Base-by-base conservation (phyloP, 64 coral and sea anemone genomes). In the Montipora foliosa region DNA sequence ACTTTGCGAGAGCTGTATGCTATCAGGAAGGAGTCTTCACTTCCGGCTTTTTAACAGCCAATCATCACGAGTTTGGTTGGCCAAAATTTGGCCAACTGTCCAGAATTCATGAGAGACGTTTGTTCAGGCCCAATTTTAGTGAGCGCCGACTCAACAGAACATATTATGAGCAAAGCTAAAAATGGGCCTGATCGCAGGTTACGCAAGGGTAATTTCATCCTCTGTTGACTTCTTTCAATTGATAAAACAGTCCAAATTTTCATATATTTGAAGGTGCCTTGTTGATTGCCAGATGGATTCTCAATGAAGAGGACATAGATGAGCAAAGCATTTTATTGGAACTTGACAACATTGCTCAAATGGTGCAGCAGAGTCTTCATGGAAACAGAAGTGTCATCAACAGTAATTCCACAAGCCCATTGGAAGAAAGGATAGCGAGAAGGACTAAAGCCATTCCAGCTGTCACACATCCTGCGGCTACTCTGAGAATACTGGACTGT, bases 281-380 rank as follows among this genome's bases (percentile, higher is more conserved):
- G 71, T 83, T 97, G n/a, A 62, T 97, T 78, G 96, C 84, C 70
- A 91, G 94, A 74, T 97, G 96, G 96, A 92, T 97, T 74, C 76
- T 95, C 9, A 51, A 97, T 85, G 88, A 95, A 68, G 91, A 92
- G 46, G 62, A 88, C 29, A 87, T 89, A 59, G 74, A 95, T 59
- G 81, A 91, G 62, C 74, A 76, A n/a, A 37, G 61, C 44, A 78
- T 88, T 10, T 24, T 67, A 14, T 78, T 55, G 3, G 58, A 91
- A 80, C 76, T 97, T 44, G 89, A 97, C 29, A 79, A 60, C 45
- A 91, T 97, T 57, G 89, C 84, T 8, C 37, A 90, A 5, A 95
- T 80, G 70, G 96, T 97, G 8, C 87, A 90, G 50, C 77, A 94
- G 15, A 89, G 62, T 83, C 79, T 97, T 5, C n/a, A 61, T 15